Conservation (phyloP, 2,888 invertebrate species). For the Nyleta sp. region DNA sequence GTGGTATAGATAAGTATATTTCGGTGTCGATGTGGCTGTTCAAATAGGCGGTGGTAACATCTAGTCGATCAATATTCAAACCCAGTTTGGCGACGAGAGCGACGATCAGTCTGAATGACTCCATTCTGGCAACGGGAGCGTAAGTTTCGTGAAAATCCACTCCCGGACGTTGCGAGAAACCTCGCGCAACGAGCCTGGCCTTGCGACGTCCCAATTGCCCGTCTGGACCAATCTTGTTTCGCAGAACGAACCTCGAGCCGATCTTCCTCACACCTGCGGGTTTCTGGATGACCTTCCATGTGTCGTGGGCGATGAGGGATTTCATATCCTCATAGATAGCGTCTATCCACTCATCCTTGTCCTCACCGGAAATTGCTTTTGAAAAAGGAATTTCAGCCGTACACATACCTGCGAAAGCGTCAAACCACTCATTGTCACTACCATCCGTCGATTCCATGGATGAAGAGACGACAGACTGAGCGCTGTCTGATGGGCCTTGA, state of each 20-base stretch:
- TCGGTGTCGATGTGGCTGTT: slow-evolving; percentile 10
- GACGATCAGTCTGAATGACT: neutral
- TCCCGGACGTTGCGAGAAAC: neutral
- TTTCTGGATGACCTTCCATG: too few species aligned
- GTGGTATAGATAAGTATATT: neutral
- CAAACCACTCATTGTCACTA: too few species aligned
- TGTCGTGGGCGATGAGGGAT: too few species aligned
- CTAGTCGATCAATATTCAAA: neutral
- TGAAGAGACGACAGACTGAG: too few species aligned
- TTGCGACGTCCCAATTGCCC: neutral
- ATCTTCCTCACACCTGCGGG: neutral
- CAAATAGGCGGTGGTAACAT: neutral
- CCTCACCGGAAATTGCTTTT: too few species aligned
- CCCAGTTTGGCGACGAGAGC: too few species aligned
- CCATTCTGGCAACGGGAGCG: neutral
- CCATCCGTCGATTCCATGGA: too few species aligned
- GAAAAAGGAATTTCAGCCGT: too few species aligned
- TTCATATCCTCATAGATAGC: too few species aligned
- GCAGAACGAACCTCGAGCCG: neutral
- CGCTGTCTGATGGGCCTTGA: too few species aligned
- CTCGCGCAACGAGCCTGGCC: neutral
- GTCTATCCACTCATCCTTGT: too few species aligned
- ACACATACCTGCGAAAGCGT: too few species aligned
- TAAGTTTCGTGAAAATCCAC: neutral
- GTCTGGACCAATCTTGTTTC: slow-evolving; percentile 8